These are phyloP conservation scores for Polietes domitor DNA, from an alignment of 2,888 invertebrate species.

Conservation along the genomic window DNA sequence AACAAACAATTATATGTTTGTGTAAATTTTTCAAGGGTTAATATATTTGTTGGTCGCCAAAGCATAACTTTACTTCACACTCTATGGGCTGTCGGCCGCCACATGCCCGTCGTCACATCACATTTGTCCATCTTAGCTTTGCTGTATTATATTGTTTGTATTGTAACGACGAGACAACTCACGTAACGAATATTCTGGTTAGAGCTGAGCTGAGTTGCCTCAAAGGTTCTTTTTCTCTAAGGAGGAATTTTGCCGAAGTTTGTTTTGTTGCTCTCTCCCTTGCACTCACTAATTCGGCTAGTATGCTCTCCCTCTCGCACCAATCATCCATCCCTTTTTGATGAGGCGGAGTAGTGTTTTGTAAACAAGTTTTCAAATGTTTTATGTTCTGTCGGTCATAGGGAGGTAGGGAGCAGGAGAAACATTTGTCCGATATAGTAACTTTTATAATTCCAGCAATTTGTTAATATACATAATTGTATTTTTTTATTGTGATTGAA, in stretches of 20 bases:
- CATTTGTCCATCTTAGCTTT: background rate
- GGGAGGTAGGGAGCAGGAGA: too few relatives aligned
- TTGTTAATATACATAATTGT: too few relatives aligned
- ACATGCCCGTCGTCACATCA: background rate
- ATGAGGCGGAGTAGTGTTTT: background rate
- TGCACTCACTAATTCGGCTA: background rate
- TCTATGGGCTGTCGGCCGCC: too few relatives aligned
- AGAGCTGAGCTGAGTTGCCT: background rate
- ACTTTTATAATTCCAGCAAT: too few relatives aligned
- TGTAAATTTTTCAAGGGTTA: background rate
- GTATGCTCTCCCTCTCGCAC: background rate
- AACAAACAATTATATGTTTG: background rate
- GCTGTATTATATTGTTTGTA: too few relatives aligned
- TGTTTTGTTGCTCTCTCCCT: conserved; percentile 15
- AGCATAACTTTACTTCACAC: too few relatives aligned
- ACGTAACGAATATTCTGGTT: background rate
- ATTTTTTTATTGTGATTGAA: too few relatives aligned
- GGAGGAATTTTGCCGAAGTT: conserved; percentile 22
- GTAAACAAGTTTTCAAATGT: conserved; percentile 28
- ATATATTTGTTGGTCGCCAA: background rate
- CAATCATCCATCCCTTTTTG: background rate
- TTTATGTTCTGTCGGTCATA: background rate
- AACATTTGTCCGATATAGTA: too few relatives aligned
- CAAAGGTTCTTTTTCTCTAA: conserved; percentile 6
- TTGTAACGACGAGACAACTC: conserved; percentile 3